Evolutionary conservation across 2,113 vertebrate species (phyloP).

Genomic region (Mus pahari): DNA sequence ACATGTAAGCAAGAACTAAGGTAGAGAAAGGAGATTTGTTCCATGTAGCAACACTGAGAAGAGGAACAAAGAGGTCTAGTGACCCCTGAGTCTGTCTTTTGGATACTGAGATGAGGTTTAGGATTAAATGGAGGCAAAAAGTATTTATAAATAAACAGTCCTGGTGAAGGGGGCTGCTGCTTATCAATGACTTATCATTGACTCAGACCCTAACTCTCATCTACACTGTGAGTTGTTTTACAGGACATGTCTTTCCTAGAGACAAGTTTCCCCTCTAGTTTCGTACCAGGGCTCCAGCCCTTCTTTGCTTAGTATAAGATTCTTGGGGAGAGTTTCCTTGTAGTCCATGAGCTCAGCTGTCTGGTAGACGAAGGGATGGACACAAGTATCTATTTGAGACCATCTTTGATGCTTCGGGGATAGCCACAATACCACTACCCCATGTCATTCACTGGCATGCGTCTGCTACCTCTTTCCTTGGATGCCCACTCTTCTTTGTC

Average conservation of each 20-base stretch:
- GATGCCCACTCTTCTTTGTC: not conserved
- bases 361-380: not conserved
- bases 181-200: too few relatives aligned
- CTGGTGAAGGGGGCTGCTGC: not conserved
- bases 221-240: not conserved
- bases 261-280: not conserved
- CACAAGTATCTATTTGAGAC: not conserved
- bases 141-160: not conserved
- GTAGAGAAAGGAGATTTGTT: not conserved
- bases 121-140: not conserved
- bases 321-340: not conserved
- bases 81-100: not conserved
- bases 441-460: not conserved
- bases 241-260: not conserved
- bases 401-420: not conserved
- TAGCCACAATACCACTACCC: not conserved
- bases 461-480: not conserved
- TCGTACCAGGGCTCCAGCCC: too few relatives aligned
- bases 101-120: not conserved
- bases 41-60: not conserved
- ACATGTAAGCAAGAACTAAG: not conserved
- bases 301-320: not conserved
- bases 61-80: not conserved
- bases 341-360: not conserved
- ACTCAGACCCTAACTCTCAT: not conserved